These are phyloP conservation scores for Arctia plantaginis DNA, from an alignment of 2,888 invertebrate genomes.

Conservation along the genomic window DNA sequence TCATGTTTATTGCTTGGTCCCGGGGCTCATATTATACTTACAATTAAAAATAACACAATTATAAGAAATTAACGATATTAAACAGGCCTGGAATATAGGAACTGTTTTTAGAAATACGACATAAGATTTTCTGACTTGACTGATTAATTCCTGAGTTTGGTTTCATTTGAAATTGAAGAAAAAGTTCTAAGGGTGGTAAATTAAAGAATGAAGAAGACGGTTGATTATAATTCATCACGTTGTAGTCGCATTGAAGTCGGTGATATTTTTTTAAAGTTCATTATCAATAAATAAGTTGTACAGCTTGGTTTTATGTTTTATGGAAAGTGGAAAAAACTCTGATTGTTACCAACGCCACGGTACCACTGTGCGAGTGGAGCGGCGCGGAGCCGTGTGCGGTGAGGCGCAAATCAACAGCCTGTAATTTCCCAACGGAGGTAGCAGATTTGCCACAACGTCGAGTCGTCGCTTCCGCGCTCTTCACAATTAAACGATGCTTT, in stretches of 20 bases:
- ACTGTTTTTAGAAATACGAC: no score
- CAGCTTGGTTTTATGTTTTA: neutral
- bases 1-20: neutral
- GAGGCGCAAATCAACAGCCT: conserved; percentile 12
- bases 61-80: neutral
- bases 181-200: neutral
- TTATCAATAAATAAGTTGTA: neutral
- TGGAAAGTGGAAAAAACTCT: neutral
- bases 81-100: neutral
- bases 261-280: neutral
- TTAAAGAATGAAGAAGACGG: neutral
- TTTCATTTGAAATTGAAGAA: neutral
- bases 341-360: neutral
- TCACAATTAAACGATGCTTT: neutral
- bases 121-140: no score
- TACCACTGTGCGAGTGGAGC: neutral
- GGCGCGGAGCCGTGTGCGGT: neutral
- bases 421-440: conserved; percentile 19
- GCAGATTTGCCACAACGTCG: conserved; percentile 2
- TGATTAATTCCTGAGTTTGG: no score
- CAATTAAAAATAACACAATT: neutral
- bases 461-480: neutral
- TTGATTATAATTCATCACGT: neutral
- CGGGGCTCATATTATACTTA: neutral
- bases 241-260: neutral